Conservation (phyloP, 2,797 vertebrate species). For the Typhlichthys subterraneus region DNA sequence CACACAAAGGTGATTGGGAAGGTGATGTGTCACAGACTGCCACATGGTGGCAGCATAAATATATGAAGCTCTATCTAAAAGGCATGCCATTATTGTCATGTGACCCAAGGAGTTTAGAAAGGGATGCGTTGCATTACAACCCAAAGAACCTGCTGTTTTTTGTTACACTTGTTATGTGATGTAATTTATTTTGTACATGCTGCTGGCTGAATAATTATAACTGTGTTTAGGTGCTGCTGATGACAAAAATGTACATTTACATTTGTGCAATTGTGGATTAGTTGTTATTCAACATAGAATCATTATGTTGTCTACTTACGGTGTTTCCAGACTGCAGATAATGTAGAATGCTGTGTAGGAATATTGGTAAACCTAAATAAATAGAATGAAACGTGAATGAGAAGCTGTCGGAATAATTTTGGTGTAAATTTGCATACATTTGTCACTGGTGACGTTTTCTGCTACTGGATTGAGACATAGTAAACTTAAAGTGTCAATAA, state of each 20-base stretch:
- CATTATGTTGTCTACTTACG: slow-evolving; percentile 66
- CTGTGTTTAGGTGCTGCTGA: too few relatives aligned
- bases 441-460: too few relatives aligned
- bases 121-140: background rate
- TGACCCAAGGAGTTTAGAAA: slow-evolving; percentile 12
- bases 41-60: slow-evolving; percentile 64
- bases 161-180: too few relatives aligned
- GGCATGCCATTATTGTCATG: background rate
- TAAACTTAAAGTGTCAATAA: too few relatives aligned
- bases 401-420: background rate
- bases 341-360: slow-evolving; percentile 95
- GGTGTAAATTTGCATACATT: too few relatives aligned
- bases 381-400: slow-evolving; percentile 1
- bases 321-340: slow-evolving; percentile 88
- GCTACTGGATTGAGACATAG: too few relatives aligned
- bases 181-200: too few relatives aligned
- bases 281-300: too few relatives aligned
- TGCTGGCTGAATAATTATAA: too few relatives aligned
- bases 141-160: background rate
- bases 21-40: slow-evolving; percentile 4
- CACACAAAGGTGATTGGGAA: background rate
- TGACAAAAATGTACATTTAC: too few relatives aligned
- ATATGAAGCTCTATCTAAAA: slow-evolving; percentile 25
- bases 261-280: too few relatives aligned
- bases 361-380: slow-evolving; percentile 87